These are phyloP conservation scores for Gymnocheta viridis DNA, from an alignment of 2,888 invertebrate genomes.

Conservation along the genomic window DNA sequence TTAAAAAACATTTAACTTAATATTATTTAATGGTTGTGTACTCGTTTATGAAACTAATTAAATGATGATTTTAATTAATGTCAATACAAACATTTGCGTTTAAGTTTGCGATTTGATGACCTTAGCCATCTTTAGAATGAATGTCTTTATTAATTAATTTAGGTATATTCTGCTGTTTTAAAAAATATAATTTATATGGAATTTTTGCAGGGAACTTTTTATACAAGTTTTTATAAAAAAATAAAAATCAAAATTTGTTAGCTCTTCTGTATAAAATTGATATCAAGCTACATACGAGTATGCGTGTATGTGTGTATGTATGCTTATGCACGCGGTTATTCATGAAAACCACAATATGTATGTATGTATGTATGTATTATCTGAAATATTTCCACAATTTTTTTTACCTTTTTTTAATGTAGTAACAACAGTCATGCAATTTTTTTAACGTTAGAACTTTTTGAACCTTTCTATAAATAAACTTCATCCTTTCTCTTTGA, in stretches of 20 bases:
- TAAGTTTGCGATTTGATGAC: conserved; percentile 20
- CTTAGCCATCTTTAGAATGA: conserved; percentile 42
- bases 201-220: neutral
- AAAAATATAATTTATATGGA: neutral
- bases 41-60: conserved; percentile 28
- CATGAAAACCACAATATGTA: neutral
- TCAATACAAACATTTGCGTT: neutral
- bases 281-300: too few species aligned
- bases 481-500: conserved; percentile 56
- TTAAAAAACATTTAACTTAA: neutral
- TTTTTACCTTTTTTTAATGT: conserved; percentile 1
- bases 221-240: too few species aligned
- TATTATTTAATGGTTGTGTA: neutral
- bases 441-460: conserved; percentile 21
- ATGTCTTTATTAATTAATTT: conserved; percentile 4
- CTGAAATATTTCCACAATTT: conserved; percentile 2
- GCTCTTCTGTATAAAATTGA: too few species aligned
- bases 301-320: too few species aligned
- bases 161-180: too few species aligned
- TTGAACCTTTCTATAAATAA: conserved; percentile 37
- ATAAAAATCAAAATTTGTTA: too few species aligned
- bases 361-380: too few species aligned
- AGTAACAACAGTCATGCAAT: neutral
- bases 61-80: conserved; percentile 25
- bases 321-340: neutral